Conservation (phyloP, 2,113 vertebrate species). For the Picathartes gymnocephalus region DNA sequence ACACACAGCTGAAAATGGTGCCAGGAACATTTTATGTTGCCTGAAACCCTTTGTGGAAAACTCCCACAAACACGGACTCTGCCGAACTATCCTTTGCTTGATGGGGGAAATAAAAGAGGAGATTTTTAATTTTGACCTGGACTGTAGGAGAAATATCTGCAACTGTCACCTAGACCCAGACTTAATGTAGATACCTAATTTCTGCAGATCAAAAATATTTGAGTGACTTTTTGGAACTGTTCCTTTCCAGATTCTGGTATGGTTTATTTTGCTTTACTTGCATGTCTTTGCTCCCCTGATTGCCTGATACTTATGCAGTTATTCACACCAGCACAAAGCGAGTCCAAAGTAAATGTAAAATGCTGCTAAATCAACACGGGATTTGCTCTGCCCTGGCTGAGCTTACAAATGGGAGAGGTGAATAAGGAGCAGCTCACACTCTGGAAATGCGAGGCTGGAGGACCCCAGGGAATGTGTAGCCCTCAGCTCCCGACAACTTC, state of each 20-base stretch:
- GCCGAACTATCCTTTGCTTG: background rate
- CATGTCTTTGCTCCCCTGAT: constrained; percentile 13
- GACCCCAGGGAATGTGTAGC: background rate
- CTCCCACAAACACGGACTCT: constrained; percentile 14
- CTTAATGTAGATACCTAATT: background rate
- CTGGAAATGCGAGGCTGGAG: background rate
- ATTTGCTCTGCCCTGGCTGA: constrained; percentile 17
- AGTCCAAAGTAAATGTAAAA: constrained; percentile 50
- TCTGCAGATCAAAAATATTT: background rate
- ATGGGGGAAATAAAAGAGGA: background rate
- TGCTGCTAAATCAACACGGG: background rate
- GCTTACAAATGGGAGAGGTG: background rate
- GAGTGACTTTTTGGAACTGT: background rate
- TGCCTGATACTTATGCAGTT: background rate
- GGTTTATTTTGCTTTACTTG: background rate
- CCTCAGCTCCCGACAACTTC: background rate
- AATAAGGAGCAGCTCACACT: background rate
- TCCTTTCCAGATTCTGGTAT: background rate
- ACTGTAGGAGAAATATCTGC: background rate
- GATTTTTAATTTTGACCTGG: background rate
- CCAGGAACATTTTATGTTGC: constrained; percentile 65
- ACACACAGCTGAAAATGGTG: constrained; percentile 57
- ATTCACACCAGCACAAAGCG: constrained; percentile 1
- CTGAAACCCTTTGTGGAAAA: constrained; percentile 55
- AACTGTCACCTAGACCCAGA: background rate